Evolutionary conservation across 2,113 vertebrate genomes (phyloP).

Genomic region (Macquaria australasica): DNA sequence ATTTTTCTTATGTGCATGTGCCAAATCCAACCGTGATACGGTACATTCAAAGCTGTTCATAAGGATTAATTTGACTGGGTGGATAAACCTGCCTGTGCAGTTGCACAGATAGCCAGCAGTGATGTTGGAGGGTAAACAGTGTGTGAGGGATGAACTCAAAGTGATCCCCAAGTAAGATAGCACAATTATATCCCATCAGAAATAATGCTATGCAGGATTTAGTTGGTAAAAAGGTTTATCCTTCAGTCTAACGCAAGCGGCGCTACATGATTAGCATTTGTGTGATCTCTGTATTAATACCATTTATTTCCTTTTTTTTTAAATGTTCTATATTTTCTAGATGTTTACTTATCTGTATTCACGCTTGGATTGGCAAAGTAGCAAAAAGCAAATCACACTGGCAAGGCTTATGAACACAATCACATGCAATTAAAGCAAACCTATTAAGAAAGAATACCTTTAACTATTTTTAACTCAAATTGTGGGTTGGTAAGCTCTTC

Average conservation of each 20-base stretch:
- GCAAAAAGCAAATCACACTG: not conserved
- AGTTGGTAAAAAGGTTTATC: conserved; percentile 24
- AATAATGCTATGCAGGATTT: conserved; percentile 48
- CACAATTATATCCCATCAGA: conserved; percentile 40
- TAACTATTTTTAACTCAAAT: not conserved
- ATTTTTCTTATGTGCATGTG: conserved; percentile 51
- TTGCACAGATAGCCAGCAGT: conserved; percentile 58
- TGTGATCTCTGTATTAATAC: conserved; percentile 25
- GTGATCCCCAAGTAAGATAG: conserved; percentile 55
- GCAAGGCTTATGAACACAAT: not conserved
- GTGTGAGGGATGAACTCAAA: conserved; percentile 54
- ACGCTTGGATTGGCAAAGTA: not conserved
- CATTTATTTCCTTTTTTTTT: conserved; percentile 6
- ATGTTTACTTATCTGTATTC: conserved; percentile 16
- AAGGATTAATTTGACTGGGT: conserved; percentile 68
- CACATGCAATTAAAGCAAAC: not conserved
- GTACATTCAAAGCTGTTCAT: conserved; percentile 61
- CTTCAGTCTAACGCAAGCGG: not conserved
- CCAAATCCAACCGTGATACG: conserved; percentile 61
- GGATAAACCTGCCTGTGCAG: conserved; percentile 63
- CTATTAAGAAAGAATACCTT: not conserved
- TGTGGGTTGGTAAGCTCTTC: not conserved
- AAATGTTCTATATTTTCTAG: not conserved
- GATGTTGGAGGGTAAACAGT: conserved; percentile 57
- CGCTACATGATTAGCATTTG: conserved; percentile 29